phyloP scores from a whole-genome alignment of 2,113 vertebrate genomes.

The Bettongia penicillata region DNA sequence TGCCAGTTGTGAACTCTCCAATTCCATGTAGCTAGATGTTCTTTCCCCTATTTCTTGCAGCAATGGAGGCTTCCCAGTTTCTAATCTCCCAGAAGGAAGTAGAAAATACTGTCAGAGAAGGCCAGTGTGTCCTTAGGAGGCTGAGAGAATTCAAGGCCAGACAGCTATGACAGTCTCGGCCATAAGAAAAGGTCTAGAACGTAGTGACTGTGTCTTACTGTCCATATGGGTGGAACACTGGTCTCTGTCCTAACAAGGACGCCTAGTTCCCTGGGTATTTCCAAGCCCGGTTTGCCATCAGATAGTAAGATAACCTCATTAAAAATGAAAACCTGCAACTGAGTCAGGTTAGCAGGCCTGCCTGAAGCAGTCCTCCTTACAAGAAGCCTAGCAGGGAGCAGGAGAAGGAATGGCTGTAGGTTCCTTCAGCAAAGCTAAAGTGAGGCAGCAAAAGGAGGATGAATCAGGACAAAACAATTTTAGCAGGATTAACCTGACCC shows the following conservation, averaged over 20 bases:
- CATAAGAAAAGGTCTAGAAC: not conserved
- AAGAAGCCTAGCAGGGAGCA: not conserved
- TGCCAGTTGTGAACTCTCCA: not conserved
- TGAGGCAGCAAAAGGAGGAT: not conserved
- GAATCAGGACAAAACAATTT: not conserved
- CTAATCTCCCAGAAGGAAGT: not conserved
- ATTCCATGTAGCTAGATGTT: not conserved
- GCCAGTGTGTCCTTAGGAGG: not conserved
- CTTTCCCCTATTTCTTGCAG: not conserved
- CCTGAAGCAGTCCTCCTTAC: not conserved
- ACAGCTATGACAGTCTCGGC: not conserved
- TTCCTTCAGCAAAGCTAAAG: not conserved
- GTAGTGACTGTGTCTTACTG: not conserved
- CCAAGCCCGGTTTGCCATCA: not conserved
- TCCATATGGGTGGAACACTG: not conserved
- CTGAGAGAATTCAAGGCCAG: not conserved
- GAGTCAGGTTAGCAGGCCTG: not conserved
- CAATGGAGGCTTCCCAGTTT: not conserved
- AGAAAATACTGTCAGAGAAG: conserved; percentile 19
- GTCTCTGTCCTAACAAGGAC: not conserved
- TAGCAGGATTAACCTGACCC: not conserved
- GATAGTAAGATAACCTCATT: not conserved
- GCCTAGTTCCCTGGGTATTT: not conserved
- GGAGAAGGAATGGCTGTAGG: not conserved
- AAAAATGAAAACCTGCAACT: not conserved